Evolutionary conservation across 1,140 invertebrate species (phyloP), one percentile per base, ranked within the genome.

Genomic region (Solen grandis): DNA sequence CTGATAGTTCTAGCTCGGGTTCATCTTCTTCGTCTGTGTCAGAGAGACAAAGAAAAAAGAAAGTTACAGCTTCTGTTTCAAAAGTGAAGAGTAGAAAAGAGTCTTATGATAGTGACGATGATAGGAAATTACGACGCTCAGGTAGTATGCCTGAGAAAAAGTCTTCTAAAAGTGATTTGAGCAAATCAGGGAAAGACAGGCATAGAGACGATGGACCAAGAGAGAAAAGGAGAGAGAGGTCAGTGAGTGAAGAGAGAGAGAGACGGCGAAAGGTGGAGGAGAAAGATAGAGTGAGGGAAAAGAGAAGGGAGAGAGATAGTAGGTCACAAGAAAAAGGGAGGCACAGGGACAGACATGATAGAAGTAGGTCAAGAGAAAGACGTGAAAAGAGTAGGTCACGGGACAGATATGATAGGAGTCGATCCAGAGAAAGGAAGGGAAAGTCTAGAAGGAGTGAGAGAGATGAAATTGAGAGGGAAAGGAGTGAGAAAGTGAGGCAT

Each of bases 1-100:
- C 77, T 57, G 73, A 66, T 54, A 82, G 81, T 72, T 82, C 81
- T 36, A 65, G 78, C 66, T 86, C 85, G 19, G 59, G 68, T 62
- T 83, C 81, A 4, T 85, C 84, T 31, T 81, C 81, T 36, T 66
- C 65, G 10, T 57, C 70, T 33, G 46, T 19, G 5, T 63, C 66
- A 13, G 54, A 55, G 31, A 65, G 27, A 52, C 59, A 55, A n/a
- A 54, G 35, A 29, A 29, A 36, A 78, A 73, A 81, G 50, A 36
- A 38, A 57, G 72, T n/a, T n/a, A n/a, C n/a, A n/a, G n/a, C n/a
- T n/a, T n/a, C n/a, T n/a, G n/a, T n/a, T n/a, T 52, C 22, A n/a
- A n/a, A 62, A 27, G 31, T 62, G 57, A 33, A 69, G 29, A 14
- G 54, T 31, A 72, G 54, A 52, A 25, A 72, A 38, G 57, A 60